Evolutionary conservation across 2,888 invertebrate species (phyloP).

Genomic region (Tenthredo livida): DNA sequence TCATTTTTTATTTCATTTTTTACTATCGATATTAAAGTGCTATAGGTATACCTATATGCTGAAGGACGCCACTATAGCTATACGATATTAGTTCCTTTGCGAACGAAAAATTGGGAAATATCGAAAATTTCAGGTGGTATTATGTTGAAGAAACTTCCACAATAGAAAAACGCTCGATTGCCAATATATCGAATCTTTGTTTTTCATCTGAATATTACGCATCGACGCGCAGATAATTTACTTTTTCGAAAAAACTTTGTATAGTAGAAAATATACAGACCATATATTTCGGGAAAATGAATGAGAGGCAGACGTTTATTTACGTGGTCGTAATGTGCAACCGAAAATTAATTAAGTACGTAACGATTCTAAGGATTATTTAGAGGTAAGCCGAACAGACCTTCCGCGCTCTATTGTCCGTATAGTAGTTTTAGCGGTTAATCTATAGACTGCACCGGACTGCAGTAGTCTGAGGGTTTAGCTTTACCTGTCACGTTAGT

Average conservation of each 20-base stretch:
- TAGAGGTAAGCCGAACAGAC: background rate
- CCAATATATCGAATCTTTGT: background rate
- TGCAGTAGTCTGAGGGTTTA: background rate
- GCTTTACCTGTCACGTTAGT: background rate
- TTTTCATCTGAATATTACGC: background rate
- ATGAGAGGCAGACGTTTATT: no score
- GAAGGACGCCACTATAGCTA: background rate
- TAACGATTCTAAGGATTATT: background rate
- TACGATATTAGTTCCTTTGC: constrained; percentile 25
- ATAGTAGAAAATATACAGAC: no score
- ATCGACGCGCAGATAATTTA: no score
- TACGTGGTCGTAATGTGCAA: background rate
- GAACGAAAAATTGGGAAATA: background rate
- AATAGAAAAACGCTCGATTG: background rate
- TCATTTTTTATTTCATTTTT: background rate
- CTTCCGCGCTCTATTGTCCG: background rate
- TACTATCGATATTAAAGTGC: constrained; percentile 7
- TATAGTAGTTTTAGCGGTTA: background rate
- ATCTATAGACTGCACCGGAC: background rate
- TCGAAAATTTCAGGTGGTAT: constrained; percentile 15
- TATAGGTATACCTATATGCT: background rate
- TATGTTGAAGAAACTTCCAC: background rate
- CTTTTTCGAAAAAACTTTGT: no score
- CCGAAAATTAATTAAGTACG: background rate
- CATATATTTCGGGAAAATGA: no score